Evolutionary conservation across 2,888 invertebrate genomes (phyloP), one percentile per base, ranked within the genome.

Genomic region (Fabriciana adippe): DNA sequence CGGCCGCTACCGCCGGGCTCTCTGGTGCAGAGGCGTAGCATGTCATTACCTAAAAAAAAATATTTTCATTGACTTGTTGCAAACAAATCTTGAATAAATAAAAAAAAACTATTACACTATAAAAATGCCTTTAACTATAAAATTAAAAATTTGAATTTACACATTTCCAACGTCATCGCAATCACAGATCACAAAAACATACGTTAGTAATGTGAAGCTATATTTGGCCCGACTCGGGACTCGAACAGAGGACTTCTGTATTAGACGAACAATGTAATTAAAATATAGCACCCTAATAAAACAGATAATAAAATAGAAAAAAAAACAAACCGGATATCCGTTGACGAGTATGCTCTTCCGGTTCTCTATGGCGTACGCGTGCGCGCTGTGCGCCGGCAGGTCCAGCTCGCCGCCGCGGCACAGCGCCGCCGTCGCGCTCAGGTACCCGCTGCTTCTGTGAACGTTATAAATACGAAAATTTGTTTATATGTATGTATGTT

Each of bases 271-370:
- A 11, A 41, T 11, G 3, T 0, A 11, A 2, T 41, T 8, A 11
- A 41, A 41, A 11, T 41, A 11, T 11, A 1, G 2, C n/a, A 31
- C 6, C 13, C 15, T 6, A 13, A 26, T 14, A 26, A 15, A 31
- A n/a, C 6, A 8, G 21, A 26, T 3, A 55, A 26, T 8, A 55
- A 55, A 14, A 3, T n/a, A 8, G 21, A 26, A 26, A 26, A 26
- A 57, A 15, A 3, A 41, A 45, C 14, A 74, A 18, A 93, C 93
- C 78, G 92, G 92, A 64, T 91, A 92, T n/a, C 93, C 93, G 66
- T 93, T 93, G 73, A 92, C 92, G 21, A 92, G 89, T 45, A 91
- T 90, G 78, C 90, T 90, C 86, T 91, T 92, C 75, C 90, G 79
- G 75, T 89, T 86, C 76, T 92, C 92, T 18, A 69, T 73, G 67